Percentiles rank a stretch among this genome's conserved stretches.
phyloP scores from a whole-genome alignment of 2,113 vertebrate species.

The Capricornis sumatraensis region DNA sequence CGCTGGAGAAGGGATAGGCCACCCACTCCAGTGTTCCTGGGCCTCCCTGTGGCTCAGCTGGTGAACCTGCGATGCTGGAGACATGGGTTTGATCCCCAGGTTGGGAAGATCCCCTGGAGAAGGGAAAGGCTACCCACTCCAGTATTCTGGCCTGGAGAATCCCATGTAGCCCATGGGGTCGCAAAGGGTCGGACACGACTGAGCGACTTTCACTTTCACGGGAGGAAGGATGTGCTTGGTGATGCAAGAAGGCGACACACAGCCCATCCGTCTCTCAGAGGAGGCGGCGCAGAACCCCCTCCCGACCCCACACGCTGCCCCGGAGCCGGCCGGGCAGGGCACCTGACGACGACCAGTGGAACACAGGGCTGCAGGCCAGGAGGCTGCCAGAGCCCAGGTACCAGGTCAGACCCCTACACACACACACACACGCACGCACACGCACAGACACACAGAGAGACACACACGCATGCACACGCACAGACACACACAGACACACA shows the following conservation, averaged over 20 bases:
- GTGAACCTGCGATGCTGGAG: neutral
- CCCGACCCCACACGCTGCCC: neutral
- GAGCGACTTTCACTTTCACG: fast-evolving
- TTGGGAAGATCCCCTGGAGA: neutral
- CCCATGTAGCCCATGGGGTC: neutral
- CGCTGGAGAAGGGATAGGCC: neutral
- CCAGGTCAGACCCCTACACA: neutral
- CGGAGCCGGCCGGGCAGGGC: neutral
- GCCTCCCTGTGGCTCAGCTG: neutral
- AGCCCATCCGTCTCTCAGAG: neutral
- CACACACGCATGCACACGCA: fast-evolving
- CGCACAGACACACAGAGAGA: too few relatives aligned
- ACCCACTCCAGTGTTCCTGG: neutral
- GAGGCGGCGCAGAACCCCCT: neutral
- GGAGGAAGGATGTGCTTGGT: neutral
- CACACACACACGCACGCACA: neutral
- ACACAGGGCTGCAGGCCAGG: neutral
- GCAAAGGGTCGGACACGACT: neutral
- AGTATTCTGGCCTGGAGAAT: neutral
- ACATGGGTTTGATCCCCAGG: neutral
- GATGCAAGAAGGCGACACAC: neutral
- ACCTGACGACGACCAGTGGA: neutral
- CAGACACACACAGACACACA: fast-evolving
- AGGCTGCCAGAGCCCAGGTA: neutral
- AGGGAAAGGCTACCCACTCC: neutral